Percentiles rank a stretch among this genome's conserved stretches.
Conservation (phyloP, 2,797 vertebrate genomes). For the Austrolebias charrua region DNA sequence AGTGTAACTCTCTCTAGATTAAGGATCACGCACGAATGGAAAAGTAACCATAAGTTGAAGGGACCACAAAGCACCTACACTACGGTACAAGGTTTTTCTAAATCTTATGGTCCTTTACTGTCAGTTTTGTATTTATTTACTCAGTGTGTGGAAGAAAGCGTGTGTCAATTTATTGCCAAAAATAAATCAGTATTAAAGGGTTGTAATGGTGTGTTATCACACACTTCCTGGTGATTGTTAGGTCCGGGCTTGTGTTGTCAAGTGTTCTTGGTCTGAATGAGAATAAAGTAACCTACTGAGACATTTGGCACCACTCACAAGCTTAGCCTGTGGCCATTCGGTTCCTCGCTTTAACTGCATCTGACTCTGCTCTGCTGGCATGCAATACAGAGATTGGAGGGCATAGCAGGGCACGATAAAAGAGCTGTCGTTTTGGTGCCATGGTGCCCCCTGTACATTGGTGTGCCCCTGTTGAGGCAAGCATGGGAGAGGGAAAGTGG, state of each 20-base stretch:
- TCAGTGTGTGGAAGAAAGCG: neutral
- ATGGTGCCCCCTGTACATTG: conserved; percentile 61
- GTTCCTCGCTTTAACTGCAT: conserved; percentile 43
- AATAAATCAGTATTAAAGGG: conserved; percentile 31
- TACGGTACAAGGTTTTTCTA: conserved; percentile 13
- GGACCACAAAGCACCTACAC: conserved; percentile 5
- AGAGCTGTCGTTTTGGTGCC: conserved; percentile 45
- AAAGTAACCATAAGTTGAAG: conserved; percentile 9
- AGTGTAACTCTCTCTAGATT: conserved; percentile 10
- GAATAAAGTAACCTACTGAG: conserved; percentile 58
- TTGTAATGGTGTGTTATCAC: conserved; percentile 54
- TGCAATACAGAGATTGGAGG: conserved; percentile 25
- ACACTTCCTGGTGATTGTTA: conserved; percentile 45
- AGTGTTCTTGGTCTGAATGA: conserved; percentile 56
- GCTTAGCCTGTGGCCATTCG: conserved; percentile 43
- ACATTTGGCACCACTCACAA: conserved; percentile 59
- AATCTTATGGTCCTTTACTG: neutral
- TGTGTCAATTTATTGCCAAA: conserved; percentile 29
- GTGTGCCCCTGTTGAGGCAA: conserved; percentile 67
- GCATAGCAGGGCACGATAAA: conserved; percentile 46
- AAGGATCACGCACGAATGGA: conserved; percentile 39
- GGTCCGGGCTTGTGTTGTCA: conserved; percentile 54
- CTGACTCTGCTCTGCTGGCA: conserved; percentile 52
- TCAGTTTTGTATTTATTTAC: conserved; percentile 10
- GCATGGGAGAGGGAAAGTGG: conserved; percentile 51